Evolutionary conservation across 2,888 invertebrate species (phyloP).

Genomic region (Calliopum simillimum): DNA sequence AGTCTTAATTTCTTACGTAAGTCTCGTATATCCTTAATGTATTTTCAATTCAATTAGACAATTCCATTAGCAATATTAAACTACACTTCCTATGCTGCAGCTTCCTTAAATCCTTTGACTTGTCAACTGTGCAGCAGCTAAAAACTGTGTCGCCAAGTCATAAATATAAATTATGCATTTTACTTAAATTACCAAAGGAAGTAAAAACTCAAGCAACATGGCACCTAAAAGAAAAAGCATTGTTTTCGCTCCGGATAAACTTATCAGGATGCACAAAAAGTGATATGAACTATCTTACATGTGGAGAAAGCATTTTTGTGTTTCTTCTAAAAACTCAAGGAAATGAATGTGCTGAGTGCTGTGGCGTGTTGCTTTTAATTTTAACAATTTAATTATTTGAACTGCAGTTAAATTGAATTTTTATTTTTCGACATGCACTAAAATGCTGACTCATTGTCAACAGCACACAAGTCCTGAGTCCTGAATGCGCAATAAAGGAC

Average conservation of each 20-base stretch:
- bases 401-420: background rate
- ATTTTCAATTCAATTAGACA: background rate
- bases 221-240: background rate
- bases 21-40: too few species aligned
- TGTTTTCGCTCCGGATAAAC: background rate
- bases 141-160: conserved; percentile 18
- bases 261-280: background rate
- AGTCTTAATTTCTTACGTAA: too few species aligned
- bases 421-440: background rate
- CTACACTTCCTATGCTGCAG: too few species aligned
- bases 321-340: background rate
- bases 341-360: background rate
- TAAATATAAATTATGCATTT: conserved; percentile 17
- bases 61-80: conserved; percentile 10
- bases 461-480: background rate
- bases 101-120: too few species aligned
- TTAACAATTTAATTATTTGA: background rate
- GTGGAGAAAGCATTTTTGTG: conserved; percentile 12
- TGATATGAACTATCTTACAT: too few species aligned
- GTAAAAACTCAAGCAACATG: background rate
- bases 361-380: background rate
- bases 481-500: conserved; percentile 6
- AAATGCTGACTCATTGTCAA: background rate
- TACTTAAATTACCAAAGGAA: background rate
- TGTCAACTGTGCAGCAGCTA: background rate